Base-by-base conservation (phyloP, 2,888 invertebrate species). In the Apotomis capreana region DNA sequence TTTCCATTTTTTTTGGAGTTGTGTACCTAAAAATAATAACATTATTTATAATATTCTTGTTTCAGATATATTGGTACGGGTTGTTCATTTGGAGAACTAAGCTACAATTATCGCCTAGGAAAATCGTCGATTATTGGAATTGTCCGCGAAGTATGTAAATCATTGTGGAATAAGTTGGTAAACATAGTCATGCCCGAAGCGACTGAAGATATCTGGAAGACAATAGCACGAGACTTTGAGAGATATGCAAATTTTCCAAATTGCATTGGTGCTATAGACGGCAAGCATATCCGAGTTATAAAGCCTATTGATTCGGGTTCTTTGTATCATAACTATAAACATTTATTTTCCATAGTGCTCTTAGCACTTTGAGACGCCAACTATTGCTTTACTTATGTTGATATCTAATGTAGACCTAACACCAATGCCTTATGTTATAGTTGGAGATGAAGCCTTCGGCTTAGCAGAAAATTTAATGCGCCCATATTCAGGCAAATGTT, bases 31-130 rank as follows among this genome's bases (percentile, higher is more conserved):
- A 59, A 59, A 59, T 40, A 59, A 40, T 40, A 40, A 40, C 40
- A 40, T 40, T 40, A 40, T 62, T 69, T 57, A 40, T 57, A 69
- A 72, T 70, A 72, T 55, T 70, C 69, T 77, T 79, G 75, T 77
- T 78, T 77, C 76, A 78, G 79, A 76, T 79, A 78, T 77, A 74
- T 79, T 69, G 78, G 70, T 74, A 80, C 77, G 57, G 79, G 78
- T 69, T 78, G 78, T 76, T 78, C 77, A 68, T 78, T 78, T 76
- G 77, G 68, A 73, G 78, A 78, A 74, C 74, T 79, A 40, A 64
- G 69, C 68, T 80, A 78, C 70, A 75, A 74, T 61, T 79, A 73
- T 76, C 74, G 78, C 52, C 74, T 79, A 69, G 77, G 77, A 74
- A 80, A 81, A 77, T 76, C 80, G 49, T 84, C 82, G 69, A 78